phyloP scores from a whole-genome alignment of 2,888 invertebrate genomes.

The Theretra japonica region DNA sequence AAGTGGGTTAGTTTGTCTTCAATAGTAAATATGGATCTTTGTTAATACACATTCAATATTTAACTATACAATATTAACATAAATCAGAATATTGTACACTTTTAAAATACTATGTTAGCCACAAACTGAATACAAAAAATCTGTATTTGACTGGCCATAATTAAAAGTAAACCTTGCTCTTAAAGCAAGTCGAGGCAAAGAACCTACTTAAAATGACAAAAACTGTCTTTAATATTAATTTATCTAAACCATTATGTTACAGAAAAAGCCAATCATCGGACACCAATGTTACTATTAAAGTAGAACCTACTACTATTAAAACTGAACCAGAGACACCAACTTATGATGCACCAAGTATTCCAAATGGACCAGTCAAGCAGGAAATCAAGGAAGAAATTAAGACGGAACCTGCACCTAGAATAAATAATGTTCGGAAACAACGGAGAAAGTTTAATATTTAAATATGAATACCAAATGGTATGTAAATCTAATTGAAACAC shows the following conservation, averaged over 20 bases:
- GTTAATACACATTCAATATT: too few species aligned
- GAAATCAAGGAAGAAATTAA: slow-evolving; percentile 38
- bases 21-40: too few species aligned
- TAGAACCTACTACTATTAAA: background rate
- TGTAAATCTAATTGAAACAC: too few species aligned
- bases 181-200: too few species aligned
- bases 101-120: too few species aligned
- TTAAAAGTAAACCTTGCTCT: too few species aligned
- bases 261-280: slow-evolving; percentile 44
- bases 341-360: slow-evolving; percentile 17
- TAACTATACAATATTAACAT: too few species aligned
- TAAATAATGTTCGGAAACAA: background rate
- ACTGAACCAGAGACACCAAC: slow-evolving; percentile 30
- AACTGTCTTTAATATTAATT: background rate
- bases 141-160: too few species aligned
- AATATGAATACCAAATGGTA: slow-evolving; percentile 24
- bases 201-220: too few species aligned
- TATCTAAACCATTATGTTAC: slow-evolving; percentile 6
- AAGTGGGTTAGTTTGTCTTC: too few species aligned
- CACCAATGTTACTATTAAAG: slow-evolving; percentile 31
- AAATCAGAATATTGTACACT: too few species aligned
- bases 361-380: background rate
- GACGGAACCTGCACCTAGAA: slow-evolving; percentile 30
- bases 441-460: slow-evolving; percentile 1
- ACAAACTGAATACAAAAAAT: too few species aligned